These are phyloP conservation scores for Phylloscopus trochilus DNA, from an alignment of 2,113 vertebrate species.

Conservation along the genomic window DNA sequence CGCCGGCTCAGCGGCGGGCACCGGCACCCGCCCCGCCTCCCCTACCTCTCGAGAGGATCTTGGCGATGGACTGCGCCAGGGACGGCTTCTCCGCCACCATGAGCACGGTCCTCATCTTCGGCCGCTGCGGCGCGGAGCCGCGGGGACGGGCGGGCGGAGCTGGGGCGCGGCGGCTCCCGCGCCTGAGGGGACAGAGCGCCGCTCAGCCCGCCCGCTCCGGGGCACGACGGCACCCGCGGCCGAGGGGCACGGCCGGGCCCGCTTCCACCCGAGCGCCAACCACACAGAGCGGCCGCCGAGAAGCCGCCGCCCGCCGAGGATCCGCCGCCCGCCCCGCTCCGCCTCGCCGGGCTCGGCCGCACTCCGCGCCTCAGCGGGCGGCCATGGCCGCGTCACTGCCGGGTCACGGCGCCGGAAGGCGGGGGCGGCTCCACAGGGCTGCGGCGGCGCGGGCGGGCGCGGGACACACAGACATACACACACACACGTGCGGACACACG, in stretches of 20 bases:
- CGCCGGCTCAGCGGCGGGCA: neutral
- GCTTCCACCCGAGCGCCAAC: neutral
- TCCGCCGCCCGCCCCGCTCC: neutral
- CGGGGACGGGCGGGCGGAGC: neutral
- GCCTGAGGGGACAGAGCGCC: neutral
- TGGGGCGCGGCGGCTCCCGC: neutral
- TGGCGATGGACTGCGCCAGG: constrained; percentile 93
- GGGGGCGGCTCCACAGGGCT: neutral
- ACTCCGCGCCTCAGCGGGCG: neutral
- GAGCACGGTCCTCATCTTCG: constrained; percentile 86
- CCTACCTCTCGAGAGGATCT: constrained; percentile 94
- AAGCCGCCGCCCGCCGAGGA: neutral
- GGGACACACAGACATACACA: neutral
- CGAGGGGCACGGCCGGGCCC: neutral
- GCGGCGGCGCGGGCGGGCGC: neutral
- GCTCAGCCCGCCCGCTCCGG: neutral
- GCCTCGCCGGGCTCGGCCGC: neutral
- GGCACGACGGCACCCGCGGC: neutral
- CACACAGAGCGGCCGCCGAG: neutral
- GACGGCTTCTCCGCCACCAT: constrained; percentile 99
- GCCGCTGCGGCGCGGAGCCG: neutral
- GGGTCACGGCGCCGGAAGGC: neutral
- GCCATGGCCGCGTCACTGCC: neutral
- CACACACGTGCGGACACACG: neutral
- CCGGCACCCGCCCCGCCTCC: neutral